Evolutionary conservation across 2,113 vertebrate genomes (phyloP).

Genomic region (Anser brachyrhynchus): DNA sequence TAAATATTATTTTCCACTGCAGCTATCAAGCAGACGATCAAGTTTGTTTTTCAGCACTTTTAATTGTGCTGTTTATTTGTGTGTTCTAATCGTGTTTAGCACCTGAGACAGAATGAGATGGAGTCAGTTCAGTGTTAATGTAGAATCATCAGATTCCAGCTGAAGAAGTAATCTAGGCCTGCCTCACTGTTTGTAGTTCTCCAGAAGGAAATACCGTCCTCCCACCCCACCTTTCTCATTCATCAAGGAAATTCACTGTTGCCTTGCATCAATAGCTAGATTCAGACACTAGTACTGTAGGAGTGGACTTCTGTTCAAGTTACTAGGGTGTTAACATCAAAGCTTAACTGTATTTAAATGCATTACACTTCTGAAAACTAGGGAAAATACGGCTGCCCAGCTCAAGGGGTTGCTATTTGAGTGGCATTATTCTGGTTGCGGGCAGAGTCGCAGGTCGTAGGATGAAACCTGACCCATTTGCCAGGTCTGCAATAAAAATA

Average conservation of each 20-base stretch:
- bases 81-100: neutral
- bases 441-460: neutral
- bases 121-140: neutral
- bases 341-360: constrained; percentile 31
- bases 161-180: neutral
- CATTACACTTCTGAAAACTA: neutral
- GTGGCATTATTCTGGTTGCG: neutral
- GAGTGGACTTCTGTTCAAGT: neutral
- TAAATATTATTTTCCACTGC: neutral
- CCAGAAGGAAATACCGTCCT: neutral
- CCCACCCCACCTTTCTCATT: neutral
- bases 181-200: neutral
- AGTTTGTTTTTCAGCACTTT: neutral
- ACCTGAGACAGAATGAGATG: neutral
- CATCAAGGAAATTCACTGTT: neutral
- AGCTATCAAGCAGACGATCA: neutral
- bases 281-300: neutral
- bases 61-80: neutral
- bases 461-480: neutral
- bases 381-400: neutral
- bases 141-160: neutral
- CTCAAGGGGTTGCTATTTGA: neutral
- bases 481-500: constrained; percentile 8
- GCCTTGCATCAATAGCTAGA: neutral
- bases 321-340: constrained; percentile 12